Percentiles rank a stretch among this genome's conserved stretches.
phyloP scores from a whole-genome alignment of 2,888 invertebrate species.

The Candidula unifasciata region DNA sequence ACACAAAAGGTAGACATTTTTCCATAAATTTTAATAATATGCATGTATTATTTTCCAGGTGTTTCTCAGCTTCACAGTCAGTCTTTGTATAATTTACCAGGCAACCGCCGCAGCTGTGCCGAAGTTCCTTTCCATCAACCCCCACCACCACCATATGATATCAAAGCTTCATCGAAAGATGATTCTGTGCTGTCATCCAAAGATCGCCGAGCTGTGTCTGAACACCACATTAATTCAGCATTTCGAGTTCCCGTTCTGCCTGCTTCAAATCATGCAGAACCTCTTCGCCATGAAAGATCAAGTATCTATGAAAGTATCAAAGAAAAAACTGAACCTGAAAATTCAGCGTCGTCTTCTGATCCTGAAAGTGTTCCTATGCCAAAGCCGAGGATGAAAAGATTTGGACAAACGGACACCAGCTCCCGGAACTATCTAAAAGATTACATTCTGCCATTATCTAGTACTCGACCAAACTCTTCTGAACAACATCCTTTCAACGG shows the following conservation, averaged over 20 bases:
- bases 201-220: slow-evolving; percentile 25
- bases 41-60: slow-evolving; percentile 13
- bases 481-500: slow-evolving; percentile 29
- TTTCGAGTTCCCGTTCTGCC: slow-evolving; percentile 34
- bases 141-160: slow-evolving; percentile 52
- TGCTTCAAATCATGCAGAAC: slow-evolving; percentile 46
- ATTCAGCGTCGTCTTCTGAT: slow-evolving; percentile 51
- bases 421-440: slow-evolving; percentile 21
- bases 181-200: slow-evolving; percentile 44
- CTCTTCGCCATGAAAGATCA: slow-evolving; percentile 48
- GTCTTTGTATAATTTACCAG: slow-evolving; percentile 56
- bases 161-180: slow-evolving; percentile 52
- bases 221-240: slow-evolving; percentile 28
- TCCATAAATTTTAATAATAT: neutral
- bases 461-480: neutral
- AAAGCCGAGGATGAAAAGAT: slow-evolving; percentile 20
- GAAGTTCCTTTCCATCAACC: slow-evolving; percentile 51
- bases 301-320: slow-evolving; percentile 57
- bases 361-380: slow-evolving; percentile 49
- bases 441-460: neutral
- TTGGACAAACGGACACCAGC: slow-evolving; percentile 14
- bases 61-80: slow-evolving; percentile 43
- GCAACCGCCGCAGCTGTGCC: slow-evolving; percentile 55
- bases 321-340: slow-evolving; percentile 56
- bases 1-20: neutral